These are phyloP conservation scores for Ochropacha duplaris DNA, from an alignment of 2,888 invertebrate species.

Conservation along the genomic window DNA sequence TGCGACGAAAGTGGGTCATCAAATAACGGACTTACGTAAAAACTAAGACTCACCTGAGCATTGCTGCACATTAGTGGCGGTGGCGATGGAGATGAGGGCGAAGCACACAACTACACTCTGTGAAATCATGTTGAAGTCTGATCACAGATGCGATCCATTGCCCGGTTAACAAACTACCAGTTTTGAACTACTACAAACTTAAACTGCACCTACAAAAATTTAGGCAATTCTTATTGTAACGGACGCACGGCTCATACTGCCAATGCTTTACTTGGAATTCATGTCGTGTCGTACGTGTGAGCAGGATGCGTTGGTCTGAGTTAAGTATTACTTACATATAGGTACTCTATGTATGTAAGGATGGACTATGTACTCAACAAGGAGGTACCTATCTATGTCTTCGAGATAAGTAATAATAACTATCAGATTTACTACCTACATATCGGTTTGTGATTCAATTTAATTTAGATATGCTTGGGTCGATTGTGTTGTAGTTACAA, in stretches of 20 bases:
- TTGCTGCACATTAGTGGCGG: constrained; percentile 61
- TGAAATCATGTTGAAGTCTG: constrained; percentile 59
- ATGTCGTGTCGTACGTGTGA: not conserved
- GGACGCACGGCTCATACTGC: not conserved
- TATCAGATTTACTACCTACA: no score
- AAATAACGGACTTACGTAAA: constrained; percentile 43
- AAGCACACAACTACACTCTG: constrained; percentile 54
- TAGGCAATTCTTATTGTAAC: not conserved
- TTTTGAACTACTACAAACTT: not conserved
- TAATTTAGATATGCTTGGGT: no score
- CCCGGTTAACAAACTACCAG: not conserved
- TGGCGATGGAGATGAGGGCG: constrained; percentile 44
- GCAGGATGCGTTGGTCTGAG: not conserved
- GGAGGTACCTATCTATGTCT: not conserved
- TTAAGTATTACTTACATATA: not conserved
- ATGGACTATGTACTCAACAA: not conserved
- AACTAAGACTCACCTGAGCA: constrained; percentile 58
- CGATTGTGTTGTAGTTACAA: no score
- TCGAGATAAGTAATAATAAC: not conserved
- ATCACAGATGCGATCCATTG: not conserved
- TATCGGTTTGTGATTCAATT: no score
- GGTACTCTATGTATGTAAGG: not conserved
- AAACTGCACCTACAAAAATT: not conserved
- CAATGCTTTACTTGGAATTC: not conserved
- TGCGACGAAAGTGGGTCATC: constrained; percentile 60